A percentile compares a stretch with the other conserved stretches of the same genome.
Evolutionary conservation across 2,888 invertebrate species (phyloP).

Genomic region (Caenorhabditis angaria): DNA sequence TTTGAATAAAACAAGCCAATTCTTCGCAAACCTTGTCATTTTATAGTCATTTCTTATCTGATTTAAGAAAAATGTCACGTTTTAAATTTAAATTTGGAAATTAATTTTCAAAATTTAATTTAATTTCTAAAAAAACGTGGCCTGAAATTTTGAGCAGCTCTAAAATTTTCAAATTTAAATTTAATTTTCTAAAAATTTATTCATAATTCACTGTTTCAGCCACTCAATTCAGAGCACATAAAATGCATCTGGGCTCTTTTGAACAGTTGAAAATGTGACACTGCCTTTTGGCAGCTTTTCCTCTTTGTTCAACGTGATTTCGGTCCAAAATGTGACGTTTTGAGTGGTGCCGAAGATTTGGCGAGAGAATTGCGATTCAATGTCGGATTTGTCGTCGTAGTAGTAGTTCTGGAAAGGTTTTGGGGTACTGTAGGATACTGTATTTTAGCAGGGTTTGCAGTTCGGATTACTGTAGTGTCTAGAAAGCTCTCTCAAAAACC

Average conservation of each 20-base stretch:
- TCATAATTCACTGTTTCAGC: too few species aligned
- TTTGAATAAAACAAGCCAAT: neutral
- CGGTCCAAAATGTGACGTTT: slow-evolving; percentile 33
- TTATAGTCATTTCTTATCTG: neutral
- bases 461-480: too few species aligned
- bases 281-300: slow-evolving; percentile 19
- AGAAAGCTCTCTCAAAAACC: too few species aligned
- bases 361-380: slow-evolving; percentile 33
- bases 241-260: slow-evolving; percentile 11
- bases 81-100: neutral
- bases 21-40: neutral
- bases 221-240: neutral
- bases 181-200: too few species aligned
- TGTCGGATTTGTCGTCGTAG: slow-evolving; percentile 31
- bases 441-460: too few species aligned
- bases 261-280: slow-evolving; percentile 21
- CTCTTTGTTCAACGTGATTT: slow-evolving; percentile 26
- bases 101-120: too few species aligned
- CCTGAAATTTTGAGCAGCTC: too few species aligned
- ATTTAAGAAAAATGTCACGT: neutral
- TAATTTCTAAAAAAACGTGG: too few species aligned
- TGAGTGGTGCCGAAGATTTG: slow-evolving; percentile 26
- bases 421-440: too few species aligned
- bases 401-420: slow-evolving; percentile 29
- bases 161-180: neutral